phyloP scores from a whole-genome alignment of 1,140 invertebrate species.

The Caerostris extrusa region DNA sequence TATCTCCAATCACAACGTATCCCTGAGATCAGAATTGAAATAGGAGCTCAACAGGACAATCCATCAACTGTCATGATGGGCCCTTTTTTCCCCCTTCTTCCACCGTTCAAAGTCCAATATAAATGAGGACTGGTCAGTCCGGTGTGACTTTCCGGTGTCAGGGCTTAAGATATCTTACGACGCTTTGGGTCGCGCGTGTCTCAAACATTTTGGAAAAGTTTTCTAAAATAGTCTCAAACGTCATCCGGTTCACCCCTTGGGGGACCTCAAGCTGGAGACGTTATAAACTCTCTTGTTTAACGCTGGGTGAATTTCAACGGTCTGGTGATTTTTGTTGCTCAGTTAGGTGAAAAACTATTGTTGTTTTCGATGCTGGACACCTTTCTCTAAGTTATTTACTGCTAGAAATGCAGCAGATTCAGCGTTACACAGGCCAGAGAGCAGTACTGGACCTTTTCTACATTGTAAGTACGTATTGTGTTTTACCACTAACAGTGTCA shows the following conservation, averaged over 20 bases:
- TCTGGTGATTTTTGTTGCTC: not conserved
- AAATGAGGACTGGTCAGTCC: slow-evolving; percentile 51
- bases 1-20: slow-evolving; percentile 41
- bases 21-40: slow-evolving; percentile 64
- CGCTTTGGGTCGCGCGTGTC: slow-evolving; percentile 6
- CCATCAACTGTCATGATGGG: slow-evolving; percentile 31
- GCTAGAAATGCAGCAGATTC: too few species aligned
- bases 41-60: slow-evolving; percentile 50
- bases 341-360: too few species aligned
- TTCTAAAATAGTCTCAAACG: slow-evolving; percentile 35
- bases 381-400: too few species aligned
- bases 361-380: too few species aligned
- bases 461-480: too few species aligned
- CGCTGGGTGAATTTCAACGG: not conserved
- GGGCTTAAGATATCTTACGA: slow-evolving; percentile 54
- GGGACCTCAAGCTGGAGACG: not conserved
- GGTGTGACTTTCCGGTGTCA: slow-evolving; percentile 42
- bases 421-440: too few species aligned
- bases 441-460: too few species aligned
- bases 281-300: not conserved
- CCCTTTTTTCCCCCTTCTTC: not conserved
- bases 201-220: slow-evolving; percentile 25
- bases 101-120: slow-evolving; percentile 43
- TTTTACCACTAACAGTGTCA: too few species aligned
- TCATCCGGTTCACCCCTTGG: not conserved